A percentile compares a stretch with the other conserved stretches of the same genome.
Evolutionary conservation across 2,113 vertebrate species (phyloP).

Genomic region (Poecilia latipinna): DNA sequence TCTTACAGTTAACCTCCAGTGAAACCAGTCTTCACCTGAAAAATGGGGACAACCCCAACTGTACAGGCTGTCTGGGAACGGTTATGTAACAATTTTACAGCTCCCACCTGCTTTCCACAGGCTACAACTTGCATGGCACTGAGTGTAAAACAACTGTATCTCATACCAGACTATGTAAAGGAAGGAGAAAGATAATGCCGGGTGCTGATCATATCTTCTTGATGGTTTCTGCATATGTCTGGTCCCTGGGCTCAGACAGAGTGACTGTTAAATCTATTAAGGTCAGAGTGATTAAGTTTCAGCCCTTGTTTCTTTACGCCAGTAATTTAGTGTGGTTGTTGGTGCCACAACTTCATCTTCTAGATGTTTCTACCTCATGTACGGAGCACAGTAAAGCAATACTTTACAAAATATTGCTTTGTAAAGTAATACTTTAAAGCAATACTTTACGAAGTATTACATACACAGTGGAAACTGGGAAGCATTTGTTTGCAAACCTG

Average conservation of each 20-base stretch:
- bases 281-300: slow-evolving; percentile 71
- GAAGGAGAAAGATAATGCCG: slow-evolving; percentile 47
- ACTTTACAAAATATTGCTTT: too few species aligned
- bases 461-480: slow-evolving; percentile 26
- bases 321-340: slow-evolving; percentile 50
- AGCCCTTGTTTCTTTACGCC: slow-evolving; percentile 59
- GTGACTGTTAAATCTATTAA: slow-evolving; percentile 76
- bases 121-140: slow-evolving; percentile 47
- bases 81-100: slow-evolving; percentile 53
- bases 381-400: not conserved
- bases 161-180: slow-evolving; percentile 42
- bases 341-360: slow-evolving; percentile 32
- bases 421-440: too few species aligned
- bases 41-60: not conserved
- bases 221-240: slow-evolving; percentile 67
- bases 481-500: not conserved
- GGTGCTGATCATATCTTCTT: slow-evolving; percentile 56
- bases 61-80: slow-evolving; percentile 26
- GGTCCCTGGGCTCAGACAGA: slow-evolving; percentile 46
- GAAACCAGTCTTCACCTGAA: slow-evolving; percentile 26
- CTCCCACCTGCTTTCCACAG: slow-evolving; percentile 21
- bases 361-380: slow-evolving; percentile 55
- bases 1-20: not conserved
- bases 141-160: slow-evolving; percentile 36
- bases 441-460: too few species aligned